Evolutionary conservation across 1,140 invertebrate genomes (phyloP).

Genomic region (Globodera rostochiensis): DNA sequence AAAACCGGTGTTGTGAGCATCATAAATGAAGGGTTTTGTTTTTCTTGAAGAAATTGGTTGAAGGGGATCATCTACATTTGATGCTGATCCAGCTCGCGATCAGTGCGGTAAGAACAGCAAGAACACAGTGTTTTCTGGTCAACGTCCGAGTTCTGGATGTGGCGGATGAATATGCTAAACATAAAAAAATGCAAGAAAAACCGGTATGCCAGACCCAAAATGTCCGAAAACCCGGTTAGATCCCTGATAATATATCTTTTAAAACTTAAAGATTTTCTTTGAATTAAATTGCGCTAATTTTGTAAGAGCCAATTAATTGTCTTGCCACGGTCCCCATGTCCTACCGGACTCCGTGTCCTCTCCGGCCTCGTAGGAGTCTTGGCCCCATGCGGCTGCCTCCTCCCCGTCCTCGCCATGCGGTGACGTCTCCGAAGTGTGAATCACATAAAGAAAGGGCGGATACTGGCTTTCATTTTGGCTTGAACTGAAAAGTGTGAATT

Average conservation of each 20-base stretch:
- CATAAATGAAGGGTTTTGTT: not conserved
- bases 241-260: no score
- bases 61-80: not conserved
- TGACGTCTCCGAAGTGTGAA: constrained; percentile 14
- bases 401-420: not conserved
- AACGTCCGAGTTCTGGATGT: not conserved
- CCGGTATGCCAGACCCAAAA: no score
- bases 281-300: no score
- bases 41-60: not conserved
- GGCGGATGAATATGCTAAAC: not conserved
- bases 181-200: not conserved
- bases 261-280: no score
- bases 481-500: not conserved
- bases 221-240: no score
- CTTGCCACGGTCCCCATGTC: not conserved
- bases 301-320: no score
- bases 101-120: not conserved
- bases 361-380: not conserved
- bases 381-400: constrained; percentile 7
- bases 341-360: not conserved
- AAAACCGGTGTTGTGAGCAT: not conserved
- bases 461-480: not conserved
- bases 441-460: constrained; percentile 30
- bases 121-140: not conserved
- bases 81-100: not conserved